These are phyloP conservation scores for Drosophila mulleri DNA, from an alignment of 2,888 invertebrate genomes.

Conservation along the genomic window DNA sequence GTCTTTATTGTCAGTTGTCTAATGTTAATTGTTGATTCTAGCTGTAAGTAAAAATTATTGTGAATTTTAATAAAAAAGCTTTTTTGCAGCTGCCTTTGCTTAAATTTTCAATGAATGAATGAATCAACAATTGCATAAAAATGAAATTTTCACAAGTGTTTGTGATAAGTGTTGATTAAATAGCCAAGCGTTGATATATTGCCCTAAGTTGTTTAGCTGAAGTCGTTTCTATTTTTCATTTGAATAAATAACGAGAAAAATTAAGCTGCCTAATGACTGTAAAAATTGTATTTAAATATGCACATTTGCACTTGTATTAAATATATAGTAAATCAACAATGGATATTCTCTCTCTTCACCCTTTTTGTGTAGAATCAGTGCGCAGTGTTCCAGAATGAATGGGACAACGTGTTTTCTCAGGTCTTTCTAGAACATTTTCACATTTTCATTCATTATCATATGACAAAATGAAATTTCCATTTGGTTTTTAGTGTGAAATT, in stretches of 20 bases:
- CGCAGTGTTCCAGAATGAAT: too few species aligned
- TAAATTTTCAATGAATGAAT: background rate
- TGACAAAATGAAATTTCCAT: background rate
- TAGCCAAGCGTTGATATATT: conserved; percentile 2
- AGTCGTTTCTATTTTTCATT: conserved; percentile 6
- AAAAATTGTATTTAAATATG: conserved; percentile 20
- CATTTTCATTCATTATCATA: background rate
- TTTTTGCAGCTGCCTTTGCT: background rate
- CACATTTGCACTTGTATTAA: background rate
- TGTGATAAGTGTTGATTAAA: conserved; percentile 15
- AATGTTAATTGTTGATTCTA: background rate
- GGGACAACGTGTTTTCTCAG: too few species aligned
- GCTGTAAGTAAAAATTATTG: background rate
- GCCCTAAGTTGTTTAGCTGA: conserved; percentile 3
- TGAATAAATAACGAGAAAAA: conserved; percentile 15
- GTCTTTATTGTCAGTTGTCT: background rate
- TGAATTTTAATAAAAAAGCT: conserved; percentile 8
- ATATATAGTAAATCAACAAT: too few species aligned
- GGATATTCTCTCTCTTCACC: too few species aligned
- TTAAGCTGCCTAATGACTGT: conserved; percentile 8
- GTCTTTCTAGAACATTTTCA: background rate
- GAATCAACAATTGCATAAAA: conserved; percentile 11
- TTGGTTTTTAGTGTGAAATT: background rate
- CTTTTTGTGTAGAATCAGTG: too few species aligned
- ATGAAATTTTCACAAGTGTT: conserved; percentile 4